Conservation (phyloP, 2,113 vertebrate species). For the Trichomycterus rosablanca region DNA sequence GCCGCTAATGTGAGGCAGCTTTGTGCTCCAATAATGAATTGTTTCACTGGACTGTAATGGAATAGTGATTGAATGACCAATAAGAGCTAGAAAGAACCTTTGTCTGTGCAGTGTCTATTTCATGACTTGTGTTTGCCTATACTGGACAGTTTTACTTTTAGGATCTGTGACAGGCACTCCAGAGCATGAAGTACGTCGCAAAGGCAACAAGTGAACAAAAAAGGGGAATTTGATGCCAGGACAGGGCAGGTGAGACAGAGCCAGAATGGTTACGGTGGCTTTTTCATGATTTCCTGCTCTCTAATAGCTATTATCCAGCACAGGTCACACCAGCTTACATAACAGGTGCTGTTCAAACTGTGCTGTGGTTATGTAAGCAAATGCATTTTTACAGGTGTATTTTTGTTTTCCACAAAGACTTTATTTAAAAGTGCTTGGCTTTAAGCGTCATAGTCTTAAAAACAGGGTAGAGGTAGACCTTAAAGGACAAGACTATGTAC, state of each 20-base stretch:
- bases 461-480: too few species aligned
- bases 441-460: too few species aligned
- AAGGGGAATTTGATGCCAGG: slow-evolving; percentile 20
- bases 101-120: not conserved
- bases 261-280: not conserved
- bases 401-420: too few species aligned
- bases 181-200: not conserved
- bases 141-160: too few species aligned
- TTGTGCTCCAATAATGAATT: slow-evolving; percentile 36
- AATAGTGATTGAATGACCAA: not conserved
- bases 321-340: slow-evolving; percentile 1
- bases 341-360: too few species aligned
- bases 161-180: not conserved
- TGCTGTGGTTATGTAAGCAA: too few species aligned
- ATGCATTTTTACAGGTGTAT: too few species aligned
- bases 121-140: not conserved
- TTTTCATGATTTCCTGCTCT: slow-evolving; percentile 20
- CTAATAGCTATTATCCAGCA: slow-evolving; percentile 3
- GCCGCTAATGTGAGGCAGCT: slow-evolving; percentile 30
- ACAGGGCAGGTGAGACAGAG: slow-evolving; percentile 22
- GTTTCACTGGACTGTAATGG: slow-evolving; percentile 25
- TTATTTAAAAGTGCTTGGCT: too few species aligned
- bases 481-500: too few species aligned
- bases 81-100: not conserved
- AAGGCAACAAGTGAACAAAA: slow-evolving; percentile 13